Evolutionary conservation across 2,888 invertebrate genomes (phyloP).

Genomic region (Hyposoter dolosus): DNA sequence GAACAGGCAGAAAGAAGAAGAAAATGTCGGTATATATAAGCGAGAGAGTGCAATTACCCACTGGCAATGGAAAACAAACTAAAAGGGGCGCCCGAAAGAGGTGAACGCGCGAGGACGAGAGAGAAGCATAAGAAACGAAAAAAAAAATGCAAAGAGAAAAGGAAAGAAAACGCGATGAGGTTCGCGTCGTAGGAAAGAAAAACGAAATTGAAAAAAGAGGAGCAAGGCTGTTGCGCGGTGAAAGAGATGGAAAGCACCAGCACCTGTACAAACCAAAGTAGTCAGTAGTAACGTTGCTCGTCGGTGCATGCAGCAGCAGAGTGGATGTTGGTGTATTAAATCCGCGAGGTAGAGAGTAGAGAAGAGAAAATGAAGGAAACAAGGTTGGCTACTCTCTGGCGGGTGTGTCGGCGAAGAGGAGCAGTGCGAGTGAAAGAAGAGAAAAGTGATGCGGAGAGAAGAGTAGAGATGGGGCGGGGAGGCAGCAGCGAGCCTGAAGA

Average conservation of each 20-base stretch:
- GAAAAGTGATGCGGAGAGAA: slow-evolving; percentile 58
- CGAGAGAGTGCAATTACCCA: slow-evolving; percentile 83
- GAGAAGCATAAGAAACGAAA: slow-evolving; percentile 58
- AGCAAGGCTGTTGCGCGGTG: slow-evolving; percentile 30
- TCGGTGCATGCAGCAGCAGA: slow-evolving; percentile 12
- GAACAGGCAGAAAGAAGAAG: slow-evolving; percentile 71
- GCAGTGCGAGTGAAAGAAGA: slow-evolving; percentile 65
- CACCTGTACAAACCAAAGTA: slow-evolving; percentile 30
- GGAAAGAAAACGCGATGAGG: neutral
- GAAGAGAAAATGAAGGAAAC: slow-evolving; percentile 61
- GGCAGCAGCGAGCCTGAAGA: slow-evolving; percentile 35
- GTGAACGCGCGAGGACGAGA: slow-evolving; percentile 52
- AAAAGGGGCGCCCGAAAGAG: slow-evolving; percentile 75
- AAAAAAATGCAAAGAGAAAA: slow-evolving; percentile 38
- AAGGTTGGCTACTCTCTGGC: slow-evolving; percentile 28
- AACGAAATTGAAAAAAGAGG: slow-evolving; percentile 37
- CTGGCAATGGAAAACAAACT: slow-evolving; percentile 82
- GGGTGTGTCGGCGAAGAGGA: slow-evolving; percentile 59
- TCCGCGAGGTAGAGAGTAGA: slow-evolving; percentile 52
- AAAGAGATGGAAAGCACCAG: slow-evolving; percentile 53
- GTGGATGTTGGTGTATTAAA: neutral
- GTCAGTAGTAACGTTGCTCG: slow-evolving; percentile 25
- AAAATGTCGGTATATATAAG: slow-evolving; percentile 80
- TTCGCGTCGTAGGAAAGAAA: neutral
- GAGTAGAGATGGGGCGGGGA: slow-evolving; percentile 52